phyloP scores from a whole-genome alignment of 1,140 invertebrate genomes.

The Drosophila orena region DNA sequence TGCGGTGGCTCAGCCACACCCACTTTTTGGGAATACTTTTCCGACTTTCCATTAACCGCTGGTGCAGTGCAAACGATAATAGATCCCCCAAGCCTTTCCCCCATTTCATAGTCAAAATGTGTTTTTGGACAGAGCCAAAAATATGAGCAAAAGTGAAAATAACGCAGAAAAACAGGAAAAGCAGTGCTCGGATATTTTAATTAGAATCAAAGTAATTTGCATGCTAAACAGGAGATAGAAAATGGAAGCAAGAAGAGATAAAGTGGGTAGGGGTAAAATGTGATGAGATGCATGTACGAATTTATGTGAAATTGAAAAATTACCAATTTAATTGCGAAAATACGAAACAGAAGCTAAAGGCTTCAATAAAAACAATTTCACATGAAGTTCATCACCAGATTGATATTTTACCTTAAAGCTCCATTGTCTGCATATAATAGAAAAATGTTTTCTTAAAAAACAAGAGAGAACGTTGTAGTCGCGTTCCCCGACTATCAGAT shows the following conservation, averaged over 20 bases:
- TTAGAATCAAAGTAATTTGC: slow-evolving; percentile 82
- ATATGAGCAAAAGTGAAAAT: slow-evolving; percentile 39
- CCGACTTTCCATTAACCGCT: slow-evolving; percentile 2
- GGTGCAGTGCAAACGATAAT: slow-evolving; percentile 59
- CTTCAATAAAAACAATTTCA: slow-evolving; percentile 1
- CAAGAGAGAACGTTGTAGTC: too few relatives aligned
- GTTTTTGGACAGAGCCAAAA: slow-evolving; percentile 53
- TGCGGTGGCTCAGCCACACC: slow-evolving; percentile 15
- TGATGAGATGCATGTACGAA: slow-evolving; percentile 1
- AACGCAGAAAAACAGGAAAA: slow-evolving; percentile 45
- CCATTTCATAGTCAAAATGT: slow-evolving; percentile 52
- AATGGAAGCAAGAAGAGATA: not conserved
- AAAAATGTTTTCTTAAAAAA: not conserved
- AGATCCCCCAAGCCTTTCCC: slow-evolving; percentile 55
- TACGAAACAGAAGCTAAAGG: not conserved
- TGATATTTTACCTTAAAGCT: not conserved
- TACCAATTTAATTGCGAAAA: slow-evolving; percentile 14
- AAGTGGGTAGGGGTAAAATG: not conserved
- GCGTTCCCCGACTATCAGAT: too few relatives aligned
- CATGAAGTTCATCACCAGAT: not conserved
- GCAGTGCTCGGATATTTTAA: slow-evolving; percentile 79
- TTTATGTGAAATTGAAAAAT: slow-evolving; percentile 21
- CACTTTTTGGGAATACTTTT: slow-evolving; percentile 3
- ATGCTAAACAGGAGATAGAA: slow-evolving; percentile 52
- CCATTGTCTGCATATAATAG: too few relatives aligned